Evolutionary conservation across 2,113 vertebrate species (phyloP).

Genomic region (Chionis minor): DNA sequence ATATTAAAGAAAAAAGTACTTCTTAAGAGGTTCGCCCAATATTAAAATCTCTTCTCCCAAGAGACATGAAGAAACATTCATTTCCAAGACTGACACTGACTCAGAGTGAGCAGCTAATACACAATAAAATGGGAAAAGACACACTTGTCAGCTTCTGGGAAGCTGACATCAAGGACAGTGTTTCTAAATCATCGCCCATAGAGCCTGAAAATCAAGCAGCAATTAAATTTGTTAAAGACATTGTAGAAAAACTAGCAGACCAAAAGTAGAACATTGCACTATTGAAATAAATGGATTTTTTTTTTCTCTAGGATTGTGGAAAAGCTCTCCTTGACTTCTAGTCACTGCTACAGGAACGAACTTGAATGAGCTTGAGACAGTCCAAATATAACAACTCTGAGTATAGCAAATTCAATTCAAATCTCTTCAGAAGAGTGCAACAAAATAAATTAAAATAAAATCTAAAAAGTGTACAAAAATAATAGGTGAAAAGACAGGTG

Average conservation of each 20-base stretch:
- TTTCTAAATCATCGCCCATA: not conserved
- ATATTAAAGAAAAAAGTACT: not conserved
- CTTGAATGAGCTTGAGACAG: not conserved
- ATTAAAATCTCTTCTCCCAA: not conserved
- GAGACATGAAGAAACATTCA: not conserved
- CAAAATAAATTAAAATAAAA: not conserved
- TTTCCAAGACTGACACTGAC: not conserved
- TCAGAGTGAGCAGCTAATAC: not conserved
- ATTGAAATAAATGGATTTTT: not conserved
- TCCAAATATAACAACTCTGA: not conserved
- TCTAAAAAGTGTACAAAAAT: not conserved
- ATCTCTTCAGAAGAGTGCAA: not conserved
- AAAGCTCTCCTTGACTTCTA: slow-evolving; percentile 1
- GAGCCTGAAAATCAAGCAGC: slow-evolving; percentile 6
- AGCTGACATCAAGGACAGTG: not conserved
- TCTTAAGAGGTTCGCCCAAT: not conserved
- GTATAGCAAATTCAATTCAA: not conserved
- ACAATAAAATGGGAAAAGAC: slow-evolving; percentile 29
- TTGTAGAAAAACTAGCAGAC: not conserved
- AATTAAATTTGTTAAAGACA: not conserved
- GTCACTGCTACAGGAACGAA: not conserved
- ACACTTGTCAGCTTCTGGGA: not conserved
- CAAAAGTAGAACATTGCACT: not conserved
- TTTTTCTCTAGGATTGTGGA: not conserved
- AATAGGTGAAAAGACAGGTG: not conserved